Conservation (phyloP, 1,140 invertebrate species). For the Aphaenogaster rudis region DNA sequence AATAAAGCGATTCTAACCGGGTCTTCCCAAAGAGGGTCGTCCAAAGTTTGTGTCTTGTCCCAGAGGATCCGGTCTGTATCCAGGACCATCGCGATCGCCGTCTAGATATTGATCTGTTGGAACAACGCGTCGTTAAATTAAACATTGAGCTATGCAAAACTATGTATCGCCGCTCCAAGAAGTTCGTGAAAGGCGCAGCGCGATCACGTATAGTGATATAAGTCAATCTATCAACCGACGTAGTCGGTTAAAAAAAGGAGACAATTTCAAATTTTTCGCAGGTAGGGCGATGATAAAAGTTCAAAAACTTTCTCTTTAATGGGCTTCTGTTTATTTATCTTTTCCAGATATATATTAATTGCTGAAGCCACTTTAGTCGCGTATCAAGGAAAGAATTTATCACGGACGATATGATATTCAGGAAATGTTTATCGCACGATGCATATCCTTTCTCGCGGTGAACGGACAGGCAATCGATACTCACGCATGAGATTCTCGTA, state of each 20-base stretch:
- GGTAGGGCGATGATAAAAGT: background rate
- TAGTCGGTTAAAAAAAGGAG: background rate
- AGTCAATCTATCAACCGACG: background rate
- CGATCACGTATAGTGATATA: background rate
- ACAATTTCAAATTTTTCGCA: background rate
- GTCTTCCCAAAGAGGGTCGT: slow-evolving; percentile 85
- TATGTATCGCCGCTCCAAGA: background rate
- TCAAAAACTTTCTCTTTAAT: background rate
- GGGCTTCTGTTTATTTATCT: no score
- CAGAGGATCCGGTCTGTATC: slow-evolving; percentile 87
- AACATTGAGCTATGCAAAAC: slow-evolving; percentile 5
- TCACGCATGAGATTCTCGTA: slow-evolving; percentile 97
- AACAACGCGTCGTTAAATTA: slow-evolving; percentile 25
- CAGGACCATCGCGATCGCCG: slow-evolving; percentile 80
- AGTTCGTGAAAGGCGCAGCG: background rate
- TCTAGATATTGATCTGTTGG: slow-evolving; percentile 84
- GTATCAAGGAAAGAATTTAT: background rate
- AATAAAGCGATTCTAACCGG: slow-evolving; percentile 77
- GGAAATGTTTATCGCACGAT: background rate
- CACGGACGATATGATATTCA: background rate
- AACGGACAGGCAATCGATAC: slow-evolving; percentile 81
- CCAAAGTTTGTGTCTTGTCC: slow-evolving; percentile 88
- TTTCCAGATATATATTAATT: background rate
- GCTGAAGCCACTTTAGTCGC: background rate
- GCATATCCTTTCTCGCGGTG: background rate